Base-by-base conservation (phyloP, 2,113 vertebrate genomes). In the Pollachius pollachius region DNA sequence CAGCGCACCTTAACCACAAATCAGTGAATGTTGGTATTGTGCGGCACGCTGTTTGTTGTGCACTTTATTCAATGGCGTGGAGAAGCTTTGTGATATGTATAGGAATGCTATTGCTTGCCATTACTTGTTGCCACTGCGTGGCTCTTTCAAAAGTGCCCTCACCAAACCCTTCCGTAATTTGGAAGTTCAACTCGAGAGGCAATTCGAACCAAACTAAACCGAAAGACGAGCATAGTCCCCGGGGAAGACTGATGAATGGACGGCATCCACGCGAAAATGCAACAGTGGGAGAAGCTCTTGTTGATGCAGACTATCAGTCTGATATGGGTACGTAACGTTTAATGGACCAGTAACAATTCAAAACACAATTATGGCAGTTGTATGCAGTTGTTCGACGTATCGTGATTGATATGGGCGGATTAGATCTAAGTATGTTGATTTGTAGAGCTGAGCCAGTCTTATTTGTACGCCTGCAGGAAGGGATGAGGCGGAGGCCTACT, bases 321-420 rank as follows among this genome's bases (percentile, higher is more conserved):
- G 90, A 90, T 1, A 77, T 84, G 78, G 79, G 90, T 90, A 82
- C n/a, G n/a, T n/a, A n/a, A n/a, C 1, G 84, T 74, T 62, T 17
- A 15, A 1, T 27, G 2, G 27, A 27, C 27, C 2, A 34, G 3
- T 34, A 34, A 34, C 30, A 34, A 34, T 34, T 34, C 2, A 57
- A n/a, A 15, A 6, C 15, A 57, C 57, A 17, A n/a, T 58, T 58
- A 18, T 8, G 13, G 17, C 57, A 15, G 52, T 56, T 56, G 18
- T 58, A 48, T n/a, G n/a, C 12, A 48, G 41, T 48, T 48, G 41
- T 48, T 48, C 41, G 41, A 48, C 41, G 41, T 13, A 12, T 48
- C 41, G 41, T 48, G 9, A 9, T 2, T 48, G 8, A 2, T 12
- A 48, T 13, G 41, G 12, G 6, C 41, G 6, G 8, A 13, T 13